phyloP scores from a whole-genome alignment of 2,113 vertebrate genomes.

The Dasypus novemcinctus region DNA sequence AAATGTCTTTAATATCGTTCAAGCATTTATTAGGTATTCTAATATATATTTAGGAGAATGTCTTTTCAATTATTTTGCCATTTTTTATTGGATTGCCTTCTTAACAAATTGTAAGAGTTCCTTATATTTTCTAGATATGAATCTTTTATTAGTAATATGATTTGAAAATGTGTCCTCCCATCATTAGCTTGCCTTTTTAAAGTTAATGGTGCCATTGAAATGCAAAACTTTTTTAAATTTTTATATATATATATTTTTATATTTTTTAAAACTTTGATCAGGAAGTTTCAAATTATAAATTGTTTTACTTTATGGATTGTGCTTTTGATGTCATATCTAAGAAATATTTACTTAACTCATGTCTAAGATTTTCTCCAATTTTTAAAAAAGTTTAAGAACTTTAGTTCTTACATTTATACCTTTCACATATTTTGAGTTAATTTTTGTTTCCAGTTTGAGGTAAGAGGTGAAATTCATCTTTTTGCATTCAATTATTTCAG shows the following conservation, averaged over 20 bases:
- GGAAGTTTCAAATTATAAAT: no score
- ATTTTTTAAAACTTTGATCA: no score
- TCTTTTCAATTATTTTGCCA: no score
- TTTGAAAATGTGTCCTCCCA: not conserved
- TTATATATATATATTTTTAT: no score
- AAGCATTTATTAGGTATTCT: not conserved
- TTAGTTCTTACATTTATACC: not conserved
- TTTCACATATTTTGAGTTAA: not conserved
- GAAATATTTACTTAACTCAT: not conserved
- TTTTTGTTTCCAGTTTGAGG: not conserved
- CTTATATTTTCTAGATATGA: not conserved
- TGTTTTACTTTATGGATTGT: not conserved
- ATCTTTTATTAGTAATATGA: not conserved
- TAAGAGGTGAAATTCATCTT: not conserved
- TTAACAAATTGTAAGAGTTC: not conserved
- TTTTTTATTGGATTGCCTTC: not conserved
- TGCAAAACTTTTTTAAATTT: not conserved
- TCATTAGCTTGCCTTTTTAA: not conserved
- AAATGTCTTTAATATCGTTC: not conserved
- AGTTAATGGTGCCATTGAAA: not conserved
- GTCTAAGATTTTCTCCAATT: no score
- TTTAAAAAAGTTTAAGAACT: no score
- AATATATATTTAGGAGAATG: not conserved
- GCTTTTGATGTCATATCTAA: not conserved
- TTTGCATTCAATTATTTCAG: fast-evolving